These are phyloP conservation scores for Phasia obesa DNA, from an alignment of 2,888 invertebrate genomes.

Conservation along the genomic window DNA sequence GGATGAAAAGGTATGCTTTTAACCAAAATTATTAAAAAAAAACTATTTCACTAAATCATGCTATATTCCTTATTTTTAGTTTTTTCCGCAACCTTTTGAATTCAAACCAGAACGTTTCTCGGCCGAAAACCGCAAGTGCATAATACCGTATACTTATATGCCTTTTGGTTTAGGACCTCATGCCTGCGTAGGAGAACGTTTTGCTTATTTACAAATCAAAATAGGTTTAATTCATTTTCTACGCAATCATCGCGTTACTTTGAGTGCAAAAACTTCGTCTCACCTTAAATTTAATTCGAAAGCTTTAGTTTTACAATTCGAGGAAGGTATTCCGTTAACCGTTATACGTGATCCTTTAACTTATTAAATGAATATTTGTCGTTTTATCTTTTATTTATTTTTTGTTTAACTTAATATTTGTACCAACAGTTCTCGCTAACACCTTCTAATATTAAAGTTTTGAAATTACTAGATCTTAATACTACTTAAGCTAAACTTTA, in stretches of 20 bases:
- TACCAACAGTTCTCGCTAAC: no score
- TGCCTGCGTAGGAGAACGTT: conserved; percentile 82
- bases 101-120: conserved; percentile 82
- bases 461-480: conserved; percentile 33
- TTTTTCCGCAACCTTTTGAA: conserved; percentile 78
- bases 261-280: conserved; percentile 75
- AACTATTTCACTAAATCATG: no score
- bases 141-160: conserved; percentile 80
- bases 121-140: conserved; percentile 76
- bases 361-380: no score
- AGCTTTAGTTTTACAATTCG: conserved; percentile 79
- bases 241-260: conserved; percentile 79
- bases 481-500: conserved; percentile 31
- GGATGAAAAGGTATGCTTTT: conserved; percentile 77
- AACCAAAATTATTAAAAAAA: not conserved
- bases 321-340: conserved; percentile 79
- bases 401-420: not conserved
- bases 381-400: no score
- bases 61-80: conserved; percentile 71
- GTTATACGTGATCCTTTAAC: no score
- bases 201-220: conserved; percentile 80
- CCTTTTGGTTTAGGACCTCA: conserved; percentile 82
- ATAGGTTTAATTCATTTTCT: conserved; percentile 80
- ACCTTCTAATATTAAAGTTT: conserved; percentile 27
- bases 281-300: conserved; percentile 78